A percentile compares a stretch with the other conserved stretches of the same genome.
Conservation (phyloP, 2,888 invertebrate species). For the Parnassius mnemosyne region DNA sequence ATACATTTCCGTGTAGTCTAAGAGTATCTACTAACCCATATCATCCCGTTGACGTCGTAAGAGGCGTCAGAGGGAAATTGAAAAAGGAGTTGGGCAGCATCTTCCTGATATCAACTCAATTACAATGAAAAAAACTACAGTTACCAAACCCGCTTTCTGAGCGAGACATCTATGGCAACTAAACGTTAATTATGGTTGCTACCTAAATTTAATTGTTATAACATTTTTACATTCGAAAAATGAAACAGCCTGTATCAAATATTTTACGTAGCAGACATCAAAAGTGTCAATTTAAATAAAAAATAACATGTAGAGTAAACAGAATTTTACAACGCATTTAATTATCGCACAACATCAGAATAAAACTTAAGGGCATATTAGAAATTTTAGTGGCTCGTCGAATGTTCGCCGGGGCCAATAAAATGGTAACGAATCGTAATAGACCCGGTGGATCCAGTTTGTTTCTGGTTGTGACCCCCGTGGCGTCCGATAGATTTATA, state of each 20-base stretch:
- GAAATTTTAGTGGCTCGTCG: constrained; percentile 12
- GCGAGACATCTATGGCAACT: too few species aligned
- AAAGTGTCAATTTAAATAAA: constrained; percentile 16
- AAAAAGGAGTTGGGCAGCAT: too few species aligned
- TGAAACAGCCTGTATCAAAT: neutral
- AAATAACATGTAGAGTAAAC: constrained; percentile 1
- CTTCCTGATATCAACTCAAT: too few species aligned
- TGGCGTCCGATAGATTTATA: constrained; percentile 22
- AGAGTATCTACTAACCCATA: too few species aligned
- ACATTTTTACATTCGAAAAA: neutral
- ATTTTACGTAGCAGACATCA: constrained; percentile 16
- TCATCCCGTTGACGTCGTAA: too few species aligned
- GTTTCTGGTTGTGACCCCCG: constrained; percentile 14
- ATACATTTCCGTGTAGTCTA: too few species aligned
- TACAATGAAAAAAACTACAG: too few species aligned
- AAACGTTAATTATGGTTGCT: too few species aligned
- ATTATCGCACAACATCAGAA: constrained; percentile 15
- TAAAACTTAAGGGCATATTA: constrained; percentile 6
- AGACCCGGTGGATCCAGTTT: constrained; percentile 9
- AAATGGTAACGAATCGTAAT: constrained; percentile 21
- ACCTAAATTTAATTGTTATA: too few species aligned
- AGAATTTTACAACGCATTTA: constrained; percentile 12
- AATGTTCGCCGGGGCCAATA: constrained; percentile 8
- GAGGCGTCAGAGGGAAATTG: too few species aligned
- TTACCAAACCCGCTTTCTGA: too few species aligned